A percentile compares a stretch with the other conserved stretches of the same genome.
These are phyloP conservation scores for Anas platyrhynchos DNA, from an alignment of 2,113 vertebrate species.

Conservation along the genomic window DNA sequence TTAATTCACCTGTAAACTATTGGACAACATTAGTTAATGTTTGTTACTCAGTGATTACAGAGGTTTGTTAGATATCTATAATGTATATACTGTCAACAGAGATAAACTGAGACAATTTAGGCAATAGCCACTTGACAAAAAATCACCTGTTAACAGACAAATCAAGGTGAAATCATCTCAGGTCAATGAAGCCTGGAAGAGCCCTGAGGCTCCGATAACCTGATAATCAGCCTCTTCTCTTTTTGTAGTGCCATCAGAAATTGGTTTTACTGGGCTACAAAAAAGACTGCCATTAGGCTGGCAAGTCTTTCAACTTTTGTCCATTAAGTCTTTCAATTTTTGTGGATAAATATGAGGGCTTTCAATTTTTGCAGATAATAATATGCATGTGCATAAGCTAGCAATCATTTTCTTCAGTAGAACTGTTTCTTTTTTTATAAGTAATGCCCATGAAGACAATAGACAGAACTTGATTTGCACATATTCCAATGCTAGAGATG, in stretches of 20 bases:
- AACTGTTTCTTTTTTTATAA: neutral
- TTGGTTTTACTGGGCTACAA: fast-evolving
- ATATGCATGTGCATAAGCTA: neutral
- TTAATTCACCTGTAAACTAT: neutral
- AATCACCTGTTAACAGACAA: neutral
- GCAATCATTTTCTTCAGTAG: neutral
- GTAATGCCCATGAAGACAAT: neutral
- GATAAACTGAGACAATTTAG: neutral
- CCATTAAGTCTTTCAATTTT: neutral
- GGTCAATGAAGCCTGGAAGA: neutral
- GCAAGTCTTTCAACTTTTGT: neutral
- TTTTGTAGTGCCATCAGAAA: neutral
- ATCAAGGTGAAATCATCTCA: neutral
- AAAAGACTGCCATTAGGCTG: neutral
- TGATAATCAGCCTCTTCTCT: fast-evolving
- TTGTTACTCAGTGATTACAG: neutral
- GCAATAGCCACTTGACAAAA: neutral
- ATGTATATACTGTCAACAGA: neutral
- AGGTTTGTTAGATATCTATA: neutral
- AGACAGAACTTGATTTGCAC: neutral
- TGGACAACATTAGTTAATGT: neutral
- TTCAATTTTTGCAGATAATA: neutral
- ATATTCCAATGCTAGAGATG: neutral
- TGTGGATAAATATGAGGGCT: fast-evolving
- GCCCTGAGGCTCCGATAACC: neutral